These are phyloP conservation scores for Atta colombica DNA, from an alignment of 1,140 invertebrate genomes.

Conservation along the genomic window DNA sequence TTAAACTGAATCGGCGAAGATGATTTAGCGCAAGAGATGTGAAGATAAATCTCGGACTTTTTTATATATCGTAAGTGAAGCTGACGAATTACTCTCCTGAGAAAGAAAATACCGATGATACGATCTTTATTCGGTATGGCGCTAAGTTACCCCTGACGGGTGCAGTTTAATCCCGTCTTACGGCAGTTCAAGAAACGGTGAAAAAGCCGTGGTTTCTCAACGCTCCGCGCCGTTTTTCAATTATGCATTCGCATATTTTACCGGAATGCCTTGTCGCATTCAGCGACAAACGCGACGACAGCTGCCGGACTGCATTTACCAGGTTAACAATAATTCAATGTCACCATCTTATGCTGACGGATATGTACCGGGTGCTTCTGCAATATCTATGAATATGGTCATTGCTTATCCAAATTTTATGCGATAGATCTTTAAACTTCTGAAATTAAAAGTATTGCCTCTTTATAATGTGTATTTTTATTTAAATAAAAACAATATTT, in stretches of 20 bases:
- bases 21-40: not conserved
- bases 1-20: not conserved
- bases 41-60: constrained; percentile 20
- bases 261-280: constrained; percentile 56
- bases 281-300: constrained; percentile 56
- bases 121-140: constrained; percentile 54
- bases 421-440: not conserved
- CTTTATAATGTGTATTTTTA: not conserved
- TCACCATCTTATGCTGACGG: constrained; percentile 21
- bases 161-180: constrained; percentile 51
- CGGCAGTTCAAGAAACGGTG: constrained; percentile 45
- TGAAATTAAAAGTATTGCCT: not conserved
- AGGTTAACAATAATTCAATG: constrained; percentile 63
- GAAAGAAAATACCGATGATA: constrained; percentile 27
- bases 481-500: not conserved
- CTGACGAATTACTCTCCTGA: constrained; percentile 48
- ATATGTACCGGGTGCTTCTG: not conserved
- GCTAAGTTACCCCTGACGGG: constrained; percentile 32
- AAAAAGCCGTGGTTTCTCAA: constrained; percentile 49
- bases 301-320: constrained; percentile 62
- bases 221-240: constrained; percentile 47
- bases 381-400: not conserved
- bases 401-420: not conserved
- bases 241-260: constrained; percentile 65
- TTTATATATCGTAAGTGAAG: constrained; percentile 31